These are phyloP conservation scores for Tinea pellionella DNA, from an alignment of 2,888 invertebrate species.

Conservation along the genomic window DNA sequence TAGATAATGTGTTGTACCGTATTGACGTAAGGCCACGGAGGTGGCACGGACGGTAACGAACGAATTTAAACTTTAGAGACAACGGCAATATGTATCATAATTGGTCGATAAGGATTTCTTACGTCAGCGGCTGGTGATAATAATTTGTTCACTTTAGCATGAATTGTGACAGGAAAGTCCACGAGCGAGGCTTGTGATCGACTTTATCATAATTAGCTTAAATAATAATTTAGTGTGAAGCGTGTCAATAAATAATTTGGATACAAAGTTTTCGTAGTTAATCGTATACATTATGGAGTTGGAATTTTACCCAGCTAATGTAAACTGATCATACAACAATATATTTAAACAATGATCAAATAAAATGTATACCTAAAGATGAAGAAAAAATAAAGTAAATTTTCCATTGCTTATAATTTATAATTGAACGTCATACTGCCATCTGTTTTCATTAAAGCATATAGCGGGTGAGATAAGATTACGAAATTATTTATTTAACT, in stretches of 20 bases:
- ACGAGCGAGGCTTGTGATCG: conserved; percentile 63
- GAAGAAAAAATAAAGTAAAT: no score
- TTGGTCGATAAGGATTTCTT: not conserved
- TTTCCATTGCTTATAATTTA: conserved; percentile 11
- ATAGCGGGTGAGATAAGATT: conserved; percentile 8
- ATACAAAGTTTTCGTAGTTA: not conserved
- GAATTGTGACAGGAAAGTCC: conserved; percentile 59
- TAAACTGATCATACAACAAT: no score
- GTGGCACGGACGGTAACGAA: conserved; percentile 32
- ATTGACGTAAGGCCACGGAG: conserved; percentile 62
- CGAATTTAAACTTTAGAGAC: conserved; percentile 42
- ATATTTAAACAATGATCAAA: not conserved
- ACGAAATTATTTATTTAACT: conserved; percentile 8
- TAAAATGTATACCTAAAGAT: no score
- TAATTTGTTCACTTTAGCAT: conserved; percentile 64
- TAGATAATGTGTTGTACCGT: conserved; percentile 61
- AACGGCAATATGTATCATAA: conserved; percentile 14
- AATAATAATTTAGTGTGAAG: conserved; percentile 10
- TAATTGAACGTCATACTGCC: not conserved
- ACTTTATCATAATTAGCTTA: conserved; percentile 50
- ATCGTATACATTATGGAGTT: not conserved
- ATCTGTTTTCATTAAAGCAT: conserved; percentile 11
- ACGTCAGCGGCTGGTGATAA: conserved; percentile 35
- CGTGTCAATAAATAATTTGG: conserved; percentile 4
- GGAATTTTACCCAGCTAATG: no score